A percentile compares a stretch with the other conserved stretches of the same genome.
Evolutionary conservation across 2,888 invertebrate species (phyloP).

Genomic region (Rutpela maculata): DNA sequence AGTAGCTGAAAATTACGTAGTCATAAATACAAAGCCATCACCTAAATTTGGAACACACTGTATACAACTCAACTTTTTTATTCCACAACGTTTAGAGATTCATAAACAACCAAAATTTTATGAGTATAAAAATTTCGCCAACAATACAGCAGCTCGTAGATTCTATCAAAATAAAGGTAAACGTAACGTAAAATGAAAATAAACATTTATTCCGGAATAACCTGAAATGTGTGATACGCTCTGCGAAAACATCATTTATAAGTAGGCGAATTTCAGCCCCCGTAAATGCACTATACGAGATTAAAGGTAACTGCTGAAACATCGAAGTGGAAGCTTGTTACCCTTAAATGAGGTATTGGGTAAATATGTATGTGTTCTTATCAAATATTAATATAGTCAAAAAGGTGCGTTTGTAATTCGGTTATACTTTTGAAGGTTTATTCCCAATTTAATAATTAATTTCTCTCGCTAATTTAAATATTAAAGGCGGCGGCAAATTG

Average conservation of each 20-base stretch:
- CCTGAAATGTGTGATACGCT: neutral
- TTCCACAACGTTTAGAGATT: too few relatives aligned
- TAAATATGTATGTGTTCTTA: conserved; percentile 49
- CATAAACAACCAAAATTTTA: too few relatives aligned
- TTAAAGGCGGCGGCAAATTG: conserved; percentile 23
- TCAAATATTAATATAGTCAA: conserved; percentile 52
- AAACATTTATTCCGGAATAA: neutral
- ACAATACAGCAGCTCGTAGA: neutral
- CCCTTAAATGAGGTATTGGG: conserved; percentile 40
- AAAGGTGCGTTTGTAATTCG: conserved; percentile 50
- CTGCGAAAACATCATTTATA: neutral
- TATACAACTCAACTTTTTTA: too few relatives aligned
- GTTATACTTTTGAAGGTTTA: conserved; percentile 45
- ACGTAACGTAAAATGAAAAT: neutral
- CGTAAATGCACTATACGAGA: conserved; percentile 9
- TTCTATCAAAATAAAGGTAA: neutral
- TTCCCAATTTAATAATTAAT: conserved; percentile 39
- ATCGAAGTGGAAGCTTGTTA: conserved; percentile 7
- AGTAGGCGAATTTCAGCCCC: conserved; percentile 4
- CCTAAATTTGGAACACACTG: too few relatives aligned
- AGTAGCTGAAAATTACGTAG: too few relatives aligned
- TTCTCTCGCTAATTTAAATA: conserved; percentile 17
- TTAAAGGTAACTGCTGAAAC: conserved; percentile 17
- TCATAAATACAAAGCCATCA: too few relatives aligned
- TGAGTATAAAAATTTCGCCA: neutral